phyloP scores from a whole-genome alignment of 2,888 invertebrate species.

The Dicycla oo region DNA sequence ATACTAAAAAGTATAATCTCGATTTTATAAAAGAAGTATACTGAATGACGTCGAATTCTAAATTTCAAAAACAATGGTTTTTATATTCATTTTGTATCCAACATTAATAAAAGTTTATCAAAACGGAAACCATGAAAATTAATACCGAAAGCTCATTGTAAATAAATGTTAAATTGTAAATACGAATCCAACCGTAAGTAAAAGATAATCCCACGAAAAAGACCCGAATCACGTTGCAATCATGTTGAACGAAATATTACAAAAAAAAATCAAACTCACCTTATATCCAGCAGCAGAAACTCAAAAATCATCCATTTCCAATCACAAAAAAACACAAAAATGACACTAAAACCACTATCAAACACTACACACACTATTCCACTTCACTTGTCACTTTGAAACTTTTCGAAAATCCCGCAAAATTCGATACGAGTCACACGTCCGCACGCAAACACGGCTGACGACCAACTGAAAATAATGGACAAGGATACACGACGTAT shows the following conservation, averaged over 20 bases:
- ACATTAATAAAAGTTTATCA: no score
- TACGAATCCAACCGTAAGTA: neutral
- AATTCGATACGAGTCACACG: slow-evolving; percentile 21
- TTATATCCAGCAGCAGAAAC: slow-evolving; percentile 23
- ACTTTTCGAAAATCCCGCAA: slow-evolving; percentile 58
- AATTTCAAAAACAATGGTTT: neutral
- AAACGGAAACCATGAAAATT: neutral
- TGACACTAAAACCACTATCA: slow-evolving; percentile 32
- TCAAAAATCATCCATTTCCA: slow-evolving; percentile 50
- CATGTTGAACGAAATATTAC: neutral
- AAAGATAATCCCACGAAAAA: neutral
- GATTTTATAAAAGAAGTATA: neutral
- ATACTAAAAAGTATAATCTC: neutral
- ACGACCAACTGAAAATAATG: slow-evolving; percentile 20
- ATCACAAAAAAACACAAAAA: slow-evolving; percentile 30
- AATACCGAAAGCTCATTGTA: neutral
- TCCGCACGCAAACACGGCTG: slow-evolving; percentile 17
- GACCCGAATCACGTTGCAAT: neutral
- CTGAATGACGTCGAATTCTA: no score
- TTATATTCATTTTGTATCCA: neutral
- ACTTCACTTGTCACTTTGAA: slow-evolving; percentile 54
- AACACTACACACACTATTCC: slow-evolving; percentile 40
- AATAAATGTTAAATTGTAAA: neutral
- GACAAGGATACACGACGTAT: slow-evolving; percentile 25
- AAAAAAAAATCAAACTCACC: slow-evolving; percentile 36